Conservation (phyloP, 2,888 invertebrate species). For the Itoplectis maculator region DNA sequence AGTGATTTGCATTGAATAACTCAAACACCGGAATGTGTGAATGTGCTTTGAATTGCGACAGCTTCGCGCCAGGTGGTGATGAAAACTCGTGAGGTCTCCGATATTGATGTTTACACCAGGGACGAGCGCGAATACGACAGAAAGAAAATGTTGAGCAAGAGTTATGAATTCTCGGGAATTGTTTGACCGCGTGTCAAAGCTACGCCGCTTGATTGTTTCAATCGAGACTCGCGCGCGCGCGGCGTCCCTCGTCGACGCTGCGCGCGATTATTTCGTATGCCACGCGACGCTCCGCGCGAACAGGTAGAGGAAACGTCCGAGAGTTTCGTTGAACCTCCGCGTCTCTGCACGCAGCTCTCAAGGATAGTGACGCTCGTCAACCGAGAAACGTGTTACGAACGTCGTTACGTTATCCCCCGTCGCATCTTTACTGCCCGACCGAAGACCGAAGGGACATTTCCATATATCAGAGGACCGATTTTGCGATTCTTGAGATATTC, state of each 20-base stretch:
- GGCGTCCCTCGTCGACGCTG: conserved; percentile 6
- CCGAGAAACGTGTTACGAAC: conserved; percentile 13
- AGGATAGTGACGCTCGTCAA: conserved; percentile 37
- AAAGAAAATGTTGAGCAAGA: conserved; percentile 10
- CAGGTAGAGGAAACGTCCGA: conserved; percentile 41
- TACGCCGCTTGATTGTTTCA: conserved; percentile 24
- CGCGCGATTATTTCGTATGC: conserved; percentile 55
- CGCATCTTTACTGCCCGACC: conserved; percentile 26
- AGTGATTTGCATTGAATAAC: not conserved
- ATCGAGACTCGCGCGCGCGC: conserved; percentile 1
- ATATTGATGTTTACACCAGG: conserved; percentile 28
- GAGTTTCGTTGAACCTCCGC: conserved; percentile 40
- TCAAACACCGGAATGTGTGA: not conserved
- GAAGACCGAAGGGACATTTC: not conserved
- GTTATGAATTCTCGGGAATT: conserved; percentile 1
- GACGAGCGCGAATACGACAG: not conserved
- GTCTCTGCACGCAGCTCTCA: conserved; percentile 3
- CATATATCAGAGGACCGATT: not conserved
- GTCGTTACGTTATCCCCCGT: conserved; percentile 18
- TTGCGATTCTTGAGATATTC: not conserved
- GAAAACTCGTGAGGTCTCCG: not conserved
- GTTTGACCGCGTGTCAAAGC: not conserved
- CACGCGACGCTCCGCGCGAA: not conserved
- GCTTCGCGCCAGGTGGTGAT: not conserved
- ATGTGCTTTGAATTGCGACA: conserved; percentile 6